Conservation (phyloP, 1,140 invertebrate genomes). For the Aphidius gifuensis region DNA sequence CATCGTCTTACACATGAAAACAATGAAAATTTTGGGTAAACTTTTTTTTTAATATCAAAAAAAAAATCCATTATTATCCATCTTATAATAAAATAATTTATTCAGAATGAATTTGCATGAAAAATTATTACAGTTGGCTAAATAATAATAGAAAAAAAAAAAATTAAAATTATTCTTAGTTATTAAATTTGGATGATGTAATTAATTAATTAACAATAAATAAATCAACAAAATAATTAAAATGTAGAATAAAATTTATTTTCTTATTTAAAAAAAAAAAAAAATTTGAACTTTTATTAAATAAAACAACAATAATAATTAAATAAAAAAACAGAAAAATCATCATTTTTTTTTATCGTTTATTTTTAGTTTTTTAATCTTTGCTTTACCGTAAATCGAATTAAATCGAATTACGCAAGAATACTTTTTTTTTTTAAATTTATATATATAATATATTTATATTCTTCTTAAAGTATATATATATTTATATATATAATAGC, state of each 20-base stretch:
- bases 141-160: background rate
- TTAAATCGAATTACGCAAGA: conserved; percentile 6
- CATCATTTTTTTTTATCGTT: background rate
- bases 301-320: conserved; percentile 17
- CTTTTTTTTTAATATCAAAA: background rate
- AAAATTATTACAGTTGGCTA: conserved; percentile 5
- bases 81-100: too few relatives aligned
- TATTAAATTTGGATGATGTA: background rate
- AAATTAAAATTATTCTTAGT: background rate
- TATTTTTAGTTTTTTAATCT: conserved; percentile 4
- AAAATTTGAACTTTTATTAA: conserved; percentile 13
- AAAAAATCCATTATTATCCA: background rate
- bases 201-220: background rate
- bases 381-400: conserved; percentile 3
- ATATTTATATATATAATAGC: conserved; percentile 6
- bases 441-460: background rate
- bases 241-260: conserved; percentile 23
- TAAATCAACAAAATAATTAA: conserved; percentile 9
- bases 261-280: conserved; percentile 11
- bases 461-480: conserved; percentile 9
- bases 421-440: conserved; percentile 5
- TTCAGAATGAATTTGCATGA: conserved; percentile 8
- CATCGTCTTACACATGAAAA: too few relatives aligned
- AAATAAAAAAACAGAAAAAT: conserved; percentile 3
- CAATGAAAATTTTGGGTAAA: background rate